phyloP scores from a whole-genome alignment of 2,888 invertebrate genomes.

The Palloptera scutellata region DNA sequence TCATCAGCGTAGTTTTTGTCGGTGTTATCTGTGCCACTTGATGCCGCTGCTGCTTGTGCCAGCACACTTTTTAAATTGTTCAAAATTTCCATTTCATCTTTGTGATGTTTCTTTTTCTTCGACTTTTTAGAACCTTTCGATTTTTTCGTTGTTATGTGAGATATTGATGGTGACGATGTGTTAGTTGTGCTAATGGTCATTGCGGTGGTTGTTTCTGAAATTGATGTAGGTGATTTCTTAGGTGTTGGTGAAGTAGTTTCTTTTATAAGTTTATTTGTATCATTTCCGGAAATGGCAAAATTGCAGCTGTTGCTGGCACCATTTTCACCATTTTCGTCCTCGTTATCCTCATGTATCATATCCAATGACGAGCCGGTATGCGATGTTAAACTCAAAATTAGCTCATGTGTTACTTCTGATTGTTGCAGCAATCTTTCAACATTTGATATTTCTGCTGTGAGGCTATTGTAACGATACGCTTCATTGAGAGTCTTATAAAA shows the following conservation, averaged over 20 bases:
- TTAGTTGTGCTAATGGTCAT: constrained; percentile 15
- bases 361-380: constrained; percentile 78
- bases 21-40: not conserved
- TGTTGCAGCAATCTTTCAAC: constrained; percentile 49
- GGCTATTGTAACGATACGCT: constrained; percentile 79
- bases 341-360: constrained; percentile 88
- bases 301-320: not conserved
- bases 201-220: constrained; percentile 29
- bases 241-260: too few species aligned
- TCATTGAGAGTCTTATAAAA: constrained; percentile 89
- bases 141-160: constrained; percentile 12
- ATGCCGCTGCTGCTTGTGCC: constrained; percentile 37
- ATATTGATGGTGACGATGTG: not conserved
- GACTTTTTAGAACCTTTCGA: constrained; percentile 49
- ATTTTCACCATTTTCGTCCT: constrained; percentile 66
- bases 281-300: not conserved
- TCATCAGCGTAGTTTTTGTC: not conserved
- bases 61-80: constrained; percentile 59
- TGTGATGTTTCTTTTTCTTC: constrained; percentile 60
- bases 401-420: constrained; percentile 42
- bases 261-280: too few species aligned
- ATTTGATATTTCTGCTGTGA: constrained; percentile 48
- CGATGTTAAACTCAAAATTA: constrained; percentile 60
- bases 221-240: too few species aligned
- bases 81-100: constrained; percentile 62